These are phyloP conservation scores for Ia io DNA, from an alignment of 2,113 vertebrate genomes.

Conservation along the genomic window DNA sequence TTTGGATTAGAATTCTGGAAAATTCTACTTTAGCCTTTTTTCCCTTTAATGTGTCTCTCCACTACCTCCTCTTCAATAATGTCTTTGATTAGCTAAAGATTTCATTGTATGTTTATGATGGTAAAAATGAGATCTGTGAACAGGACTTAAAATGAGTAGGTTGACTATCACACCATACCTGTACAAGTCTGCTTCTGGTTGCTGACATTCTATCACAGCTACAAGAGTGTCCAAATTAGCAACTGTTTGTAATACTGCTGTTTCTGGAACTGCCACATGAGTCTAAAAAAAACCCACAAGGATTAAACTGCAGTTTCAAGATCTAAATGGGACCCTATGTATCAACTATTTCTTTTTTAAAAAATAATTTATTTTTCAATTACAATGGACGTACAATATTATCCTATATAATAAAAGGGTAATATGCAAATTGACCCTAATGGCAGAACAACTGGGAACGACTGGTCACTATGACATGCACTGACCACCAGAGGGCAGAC, in stretches of 20 bases:
- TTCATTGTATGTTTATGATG: neutral
- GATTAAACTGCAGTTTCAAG: neutral
- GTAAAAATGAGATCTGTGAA: neutral
- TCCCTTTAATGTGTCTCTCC: neutral
- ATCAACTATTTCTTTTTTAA: neutral
- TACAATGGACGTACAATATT: neutral
- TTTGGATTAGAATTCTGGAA: conserved; percentile 1
- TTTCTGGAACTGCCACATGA: conserved; percentile 93
- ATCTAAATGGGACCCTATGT: neutral
- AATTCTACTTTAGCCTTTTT: neutral
- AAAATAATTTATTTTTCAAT: neutral
- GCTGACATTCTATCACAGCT: conserved; percentile 96
- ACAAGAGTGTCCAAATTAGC: conserved; percentile 91
- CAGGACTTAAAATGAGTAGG: neutral
- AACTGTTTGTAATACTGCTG: conserved; percentile 93
- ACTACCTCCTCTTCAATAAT: neutral
- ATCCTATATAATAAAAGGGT: neutral
- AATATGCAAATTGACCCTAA: too few species aligned
- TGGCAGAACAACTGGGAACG: too few species aligned
- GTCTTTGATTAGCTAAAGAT: neutral
- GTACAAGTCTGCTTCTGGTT: conserved; percentile 96
- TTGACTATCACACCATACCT: conserved; percentile 82
- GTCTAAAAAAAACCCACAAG: conserved; percentile 82
- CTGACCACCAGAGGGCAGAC: too few species aligned
- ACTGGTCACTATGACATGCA: too few species aligned